These are phyloP conservation scores for Hippoglossus hippoglossus DNA, from an alignment of 2,797 vertebrate species.

Conservation along the genomic window DNA sequence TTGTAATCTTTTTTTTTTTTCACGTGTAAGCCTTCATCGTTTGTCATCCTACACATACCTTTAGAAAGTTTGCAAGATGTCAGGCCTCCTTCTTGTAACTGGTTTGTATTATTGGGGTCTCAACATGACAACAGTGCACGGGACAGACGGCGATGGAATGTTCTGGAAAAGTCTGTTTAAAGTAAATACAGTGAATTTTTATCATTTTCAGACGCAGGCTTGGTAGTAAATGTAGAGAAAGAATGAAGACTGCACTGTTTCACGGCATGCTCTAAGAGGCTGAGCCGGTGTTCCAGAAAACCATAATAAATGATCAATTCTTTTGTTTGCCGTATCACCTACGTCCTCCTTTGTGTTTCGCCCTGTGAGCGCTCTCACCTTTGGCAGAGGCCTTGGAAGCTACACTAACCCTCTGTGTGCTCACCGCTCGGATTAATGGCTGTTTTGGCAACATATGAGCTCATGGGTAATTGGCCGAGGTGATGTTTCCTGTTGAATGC, in stretches of 20 bases:
- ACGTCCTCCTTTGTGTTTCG: conserved; percentile 34
- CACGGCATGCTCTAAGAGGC: conserved; percentile 1
- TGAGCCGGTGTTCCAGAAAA: background rate
- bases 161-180: conserved; percentile 42
- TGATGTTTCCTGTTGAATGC: conserved; percentile 80
- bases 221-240: conserved; percentile 24
- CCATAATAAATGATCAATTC: conserved; percentile 35
- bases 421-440: conserved; percentile 81
- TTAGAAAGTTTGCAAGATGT: conserved; percentile 33
- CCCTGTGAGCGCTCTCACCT: conserved; percentile 46
- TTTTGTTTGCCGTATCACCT: conserved; percentile 38
- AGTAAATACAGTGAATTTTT: conserved; percentile 30
- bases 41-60: conserved; percentile 50
- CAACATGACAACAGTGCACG: conserved; percentile 37
- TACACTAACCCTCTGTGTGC: conserved; percentile 57
- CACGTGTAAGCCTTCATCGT: conserved; percentile 32
- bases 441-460: conserved; percentile 86
- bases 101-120: conserved; percentile 51
- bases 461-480: conserved; percentile 79
- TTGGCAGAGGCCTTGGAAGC: conserved; percentile 34
- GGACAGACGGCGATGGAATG: conserved; percentile 20
- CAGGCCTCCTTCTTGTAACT: conserved; percentile 35
- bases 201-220: conserved; percentile 4
- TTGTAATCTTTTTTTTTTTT: conserved; percentile 56
- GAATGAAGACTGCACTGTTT: background rate